Evolutionary conservation across 2,797 vertebrate species (phyloP).

Genomic region (Malacoraja senta): DNA sequence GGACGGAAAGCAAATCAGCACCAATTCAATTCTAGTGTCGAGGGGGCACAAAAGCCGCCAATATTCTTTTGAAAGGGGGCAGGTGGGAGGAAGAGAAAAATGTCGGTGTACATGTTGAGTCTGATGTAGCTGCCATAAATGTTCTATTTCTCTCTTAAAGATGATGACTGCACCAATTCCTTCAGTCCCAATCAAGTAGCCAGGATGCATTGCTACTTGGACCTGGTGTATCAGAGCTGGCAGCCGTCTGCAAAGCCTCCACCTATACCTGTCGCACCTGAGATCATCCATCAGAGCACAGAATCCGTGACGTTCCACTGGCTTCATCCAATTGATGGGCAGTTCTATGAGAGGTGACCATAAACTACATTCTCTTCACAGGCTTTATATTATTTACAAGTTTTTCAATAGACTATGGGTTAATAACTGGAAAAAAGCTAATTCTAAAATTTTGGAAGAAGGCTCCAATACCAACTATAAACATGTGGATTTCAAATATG

Average conservation of each 20-base stretch:
- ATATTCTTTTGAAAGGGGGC: neutral
- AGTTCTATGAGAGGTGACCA: constrained; percentile 95
- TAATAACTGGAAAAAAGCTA: too few species aligned
- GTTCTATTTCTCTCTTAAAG: constrained; percentile 55
- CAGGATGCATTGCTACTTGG: constrained; percentile 97
- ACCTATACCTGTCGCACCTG: constrained; percentile 79
- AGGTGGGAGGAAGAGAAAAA: neutral
- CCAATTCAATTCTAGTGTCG: neutral
- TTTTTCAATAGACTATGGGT: too few species aligned
- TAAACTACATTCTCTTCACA: constrained; percentile 40
- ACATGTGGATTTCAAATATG: too few species aligned
- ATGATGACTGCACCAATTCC: constrained; percentile 90
- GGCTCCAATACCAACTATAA: too few species aligned
- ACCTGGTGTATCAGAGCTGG: constrained; percentile 91
- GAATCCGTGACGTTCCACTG: constrained; percentile 79
- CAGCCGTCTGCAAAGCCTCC: constrained; percentile 76
- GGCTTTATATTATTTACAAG: neutral
- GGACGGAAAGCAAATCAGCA: too few species aligned
- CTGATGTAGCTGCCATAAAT: neutral
- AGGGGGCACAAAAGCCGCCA: neutral
- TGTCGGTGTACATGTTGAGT: neutral
- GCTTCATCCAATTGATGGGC: constrained; percentile 87
- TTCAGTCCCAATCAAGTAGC: constrained; percentile 96
- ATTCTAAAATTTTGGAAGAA: too few species aligned
- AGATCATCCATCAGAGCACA: constrained; percentile 73